Percentiles rank a stretch among this genome's conserved stretches.
phyloP scores from a whole-genome alignment of 2,888 invertebrate genomes.

The Tipula helvola region DNA sequence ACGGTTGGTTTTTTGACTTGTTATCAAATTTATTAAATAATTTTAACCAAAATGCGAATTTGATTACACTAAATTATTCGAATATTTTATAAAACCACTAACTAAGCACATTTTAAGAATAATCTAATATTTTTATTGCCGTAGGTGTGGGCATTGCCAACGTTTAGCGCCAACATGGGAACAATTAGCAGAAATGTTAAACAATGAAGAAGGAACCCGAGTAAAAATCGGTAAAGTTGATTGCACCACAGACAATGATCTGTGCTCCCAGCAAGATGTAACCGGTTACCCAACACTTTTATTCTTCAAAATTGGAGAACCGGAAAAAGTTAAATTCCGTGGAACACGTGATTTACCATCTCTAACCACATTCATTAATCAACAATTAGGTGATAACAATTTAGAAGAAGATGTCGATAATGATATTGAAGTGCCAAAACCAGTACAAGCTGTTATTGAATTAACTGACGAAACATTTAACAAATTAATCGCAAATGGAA shows the following conservation, averaged over 20 bases:
- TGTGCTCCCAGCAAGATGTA: constrained; percentile 68
- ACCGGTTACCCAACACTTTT: constrained; percentile 73
- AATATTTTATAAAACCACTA: background rate
- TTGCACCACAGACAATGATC: constrained; percentile 59
- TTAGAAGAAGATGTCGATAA: constrained; percentile 17
- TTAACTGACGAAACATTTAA: constrained; percentile 66
- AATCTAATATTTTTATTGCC: background rate
- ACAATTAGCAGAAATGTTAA: constrained; percentile 59
- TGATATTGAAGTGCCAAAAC: constrained; percentile 12
- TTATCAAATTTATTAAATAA: background rate
- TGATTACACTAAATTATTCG: background rate
- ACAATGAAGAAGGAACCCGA: constrained; percentile 41
- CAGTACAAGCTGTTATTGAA: constrained; percentile 40
- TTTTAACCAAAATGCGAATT: background rate
- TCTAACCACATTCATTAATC: constrained; percentile 62
- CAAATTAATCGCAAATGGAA: constrained; percentile 55
- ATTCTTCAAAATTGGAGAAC: constrained; percentile 59
- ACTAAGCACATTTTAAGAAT: background rate
- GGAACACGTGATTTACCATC: constrained; percentile 67
- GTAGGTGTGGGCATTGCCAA: constrained; percentile 78
- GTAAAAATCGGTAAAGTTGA: constrained; percentile 74
- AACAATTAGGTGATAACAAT: constrained; percentile 43
- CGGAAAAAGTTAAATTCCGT: constrained; percentile 58
- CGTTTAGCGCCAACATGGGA: constrained; percentile 76
- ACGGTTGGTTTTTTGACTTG: background rate